A percentile compares a stretch with the other conserved stretches of the same genome.
These are phyloP conservation scores for Falco columbarius DNA, from an alignment of 2,797 vertebrate genomes.

Conservation along the genomic window DNA sequence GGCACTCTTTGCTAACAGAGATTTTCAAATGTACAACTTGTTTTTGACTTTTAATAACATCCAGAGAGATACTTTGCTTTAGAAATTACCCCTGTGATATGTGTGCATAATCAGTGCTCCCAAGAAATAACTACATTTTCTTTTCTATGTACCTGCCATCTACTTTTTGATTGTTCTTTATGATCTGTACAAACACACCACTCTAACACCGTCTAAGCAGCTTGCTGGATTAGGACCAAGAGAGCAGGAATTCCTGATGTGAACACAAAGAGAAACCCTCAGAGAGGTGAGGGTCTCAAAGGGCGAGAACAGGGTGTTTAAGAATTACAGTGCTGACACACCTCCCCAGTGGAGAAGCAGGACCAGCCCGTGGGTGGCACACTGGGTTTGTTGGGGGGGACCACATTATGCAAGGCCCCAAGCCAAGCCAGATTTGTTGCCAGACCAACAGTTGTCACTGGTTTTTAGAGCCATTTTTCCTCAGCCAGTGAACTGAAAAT, in stretches of 20 bases:
- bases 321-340: background rate
- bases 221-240: background rate
- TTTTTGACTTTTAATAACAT: background rate
- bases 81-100: background rate
- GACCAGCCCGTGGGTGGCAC: background rate
- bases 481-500: conserved; percentile 7
- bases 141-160: background rate
- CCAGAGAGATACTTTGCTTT: background rate
- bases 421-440: background rate
- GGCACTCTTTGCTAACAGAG: conserved; percentile 29
- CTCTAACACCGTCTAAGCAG: background rate
- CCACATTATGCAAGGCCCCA: background rate
- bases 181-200: background rate
- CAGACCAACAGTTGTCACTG: background rate
- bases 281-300: background rate
- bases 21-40: background rate
- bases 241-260: background rate
- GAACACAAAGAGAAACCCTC: background rate
- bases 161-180: background rate
- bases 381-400: background rate
- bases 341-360: background rate
- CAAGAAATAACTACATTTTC: background rate
- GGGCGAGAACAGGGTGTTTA: background rate
- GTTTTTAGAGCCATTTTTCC: conserved; percentile 31
- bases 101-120: background rate